Percentiles rank a stretch among this genome's conserved stretches.
Conservation (phyloP, 1,140 invertebrate genomes). For the Cotesia typhae region DNA sequence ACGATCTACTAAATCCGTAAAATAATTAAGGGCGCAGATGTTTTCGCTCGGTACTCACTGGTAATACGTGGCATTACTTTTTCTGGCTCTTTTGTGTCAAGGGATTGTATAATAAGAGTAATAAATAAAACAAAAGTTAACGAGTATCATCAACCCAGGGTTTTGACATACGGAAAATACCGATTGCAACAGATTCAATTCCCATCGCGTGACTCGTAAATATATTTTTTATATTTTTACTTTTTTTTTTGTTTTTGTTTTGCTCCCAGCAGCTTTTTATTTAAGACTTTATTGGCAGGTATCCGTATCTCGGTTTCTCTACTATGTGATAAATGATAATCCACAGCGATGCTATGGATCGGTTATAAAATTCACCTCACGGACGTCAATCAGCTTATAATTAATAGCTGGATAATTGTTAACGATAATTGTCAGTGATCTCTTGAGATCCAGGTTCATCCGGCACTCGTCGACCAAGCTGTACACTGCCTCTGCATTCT, state of each 20-base stretch:
- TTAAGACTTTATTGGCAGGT: neutral
- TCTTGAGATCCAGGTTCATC: constrained; percentile 20
- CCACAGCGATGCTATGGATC: neutral
- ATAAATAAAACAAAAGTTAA: neutral
- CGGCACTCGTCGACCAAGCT: constrained; percentile 26
- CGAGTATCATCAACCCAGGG: neutral
- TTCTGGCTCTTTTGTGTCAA: constrained; percentile 4
- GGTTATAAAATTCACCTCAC: neutral
- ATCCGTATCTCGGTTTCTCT: neutral
- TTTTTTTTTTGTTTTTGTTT: neutral
- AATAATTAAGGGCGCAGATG: constrained; percentile 67
- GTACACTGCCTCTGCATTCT: constrained; percentile 27
- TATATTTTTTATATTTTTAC: constrained; percentile 1
- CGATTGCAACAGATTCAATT: constrained; percentile 32
- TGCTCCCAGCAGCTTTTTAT: neutral
- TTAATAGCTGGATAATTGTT: constrained; percentile 37
- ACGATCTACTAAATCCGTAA: constrained; percentile 67
- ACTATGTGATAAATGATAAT: constrained; percentile 24
- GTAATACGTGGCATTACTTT: constrained; percentile 28
- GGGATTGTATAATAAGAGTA: constrained; percentile 19
- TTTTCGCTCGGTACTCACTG: constrained; percentile 43
- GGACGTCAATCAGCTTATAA: constrained; percentile 33
- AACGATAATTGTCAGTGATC: constrained; percentile 33
- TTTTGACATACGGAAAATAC: constrained; percentile 1
- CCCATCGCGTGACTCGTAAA: constrained; percentile 29